These are phyloP conservation scores for Latrodectus geometricus DNA, from an alignment of 1,140 invertebrate genomes.

Conservation along the genomic window DNA sequence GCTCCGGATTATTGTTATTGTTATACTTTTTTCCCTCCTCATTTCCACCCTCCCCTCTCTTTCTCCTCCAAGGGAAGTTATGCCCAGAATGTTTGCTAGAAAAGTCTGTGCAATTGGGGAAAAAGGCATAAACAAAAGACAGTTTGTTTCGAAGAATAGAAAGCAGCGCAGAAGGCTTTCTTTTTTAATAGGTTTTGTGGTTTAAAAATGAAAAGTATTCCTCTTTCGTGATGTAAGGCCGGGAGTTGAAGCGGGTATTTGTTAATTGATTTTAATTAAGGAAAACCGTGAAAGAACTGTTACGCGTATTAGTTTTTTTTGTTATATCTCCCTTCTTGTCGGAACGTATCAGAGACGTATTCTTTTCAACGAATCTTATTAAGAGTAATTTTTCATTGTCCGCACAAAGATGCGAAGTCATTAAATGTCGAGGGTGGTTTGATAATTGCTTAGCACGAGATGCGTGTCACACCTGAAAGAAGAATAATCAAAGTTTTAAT, in stretches of 20 bases:
- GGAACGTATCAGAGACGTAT: too few relatives aligned
- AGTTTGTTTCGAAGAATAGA: conserved; percentile 37
- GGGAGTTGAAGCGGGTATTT: conserved; percentile 4
- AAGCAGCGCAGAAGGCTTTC: neutral
- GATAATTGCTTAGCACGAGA: neutral
- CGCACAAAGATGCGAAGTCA: neutral
- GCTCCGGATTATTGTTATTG: conserved; percentile 39
- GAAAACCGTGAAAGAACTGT: conserved; percentile 6
- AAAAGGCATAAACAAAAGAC: conserved; percentile 44
- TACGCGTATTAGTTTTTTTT: neutral
- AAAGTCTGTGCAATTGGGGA: neutral
- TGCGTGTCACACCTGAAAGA: neutral
- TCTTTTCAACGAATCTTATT: neutral
- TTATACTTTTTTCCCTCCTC: conserved; percentile 16
- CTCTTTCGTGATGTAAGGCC: neutral
- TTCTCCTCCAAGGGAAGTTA: conserved; percentile 15
- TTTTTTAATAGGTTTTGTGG: conserved; percentile 37
- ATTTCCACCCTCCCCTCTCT: neutral
- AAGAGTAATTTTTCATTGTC: neutral
- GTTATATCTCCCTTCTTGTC: too few relatives aligned
- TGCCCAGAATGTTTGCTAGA: conserved; percentile 33
- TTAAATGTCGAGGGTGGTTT: neutral
- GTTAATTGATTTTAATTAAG: conserved; percentile 60
- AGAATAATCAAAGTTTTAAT: neutral
- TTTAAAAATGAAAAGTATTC: conserved; percentile 54